Evolutionary conservation across 1,140 invertebrate genomes (phyloP).

Genomic region (Lepidostoma basale): DNA sequence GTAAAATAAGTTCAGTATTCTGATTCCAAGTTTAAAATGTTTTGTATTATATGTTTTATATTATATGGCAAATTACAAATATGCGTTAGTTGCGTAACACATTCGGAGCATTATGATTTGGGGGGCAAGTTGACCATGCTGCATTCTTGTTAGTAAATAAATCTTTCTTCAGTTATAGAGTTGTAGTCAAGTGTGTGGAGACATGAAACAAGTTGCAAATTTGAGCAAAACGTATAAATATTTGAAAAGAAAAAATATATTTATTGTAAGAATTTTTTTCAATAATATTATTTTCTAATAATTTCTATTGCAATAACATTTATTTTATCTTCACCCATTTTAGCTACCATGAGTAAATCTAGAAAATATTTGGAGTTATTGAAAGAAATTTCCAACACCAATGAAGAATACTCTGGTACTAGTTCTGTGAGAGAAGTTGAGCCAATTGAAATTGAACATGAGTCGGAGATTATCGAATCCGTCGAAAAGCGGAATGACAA

Average conservation of each 20-base stretch:
- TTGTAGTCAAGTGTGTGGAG: background rate
- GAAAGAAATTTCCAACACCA: background rate
- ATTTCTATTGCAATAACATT: background rate
- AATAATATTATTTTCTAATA: background rate
- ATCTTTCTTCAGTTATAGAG: background rate
- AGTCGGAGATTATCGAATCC: background rate
- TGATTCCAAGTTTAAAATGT: no score
- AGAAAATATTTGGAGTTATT: background rate
- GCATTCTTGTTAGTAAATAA: background rate
- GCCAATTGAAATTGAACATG: background rate
- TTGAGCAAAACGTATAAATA: background rate
- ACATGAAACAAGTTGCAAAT: background rate
- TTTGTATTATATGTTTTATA: no score
- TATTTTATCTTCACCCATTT: conserved; percentile 6
- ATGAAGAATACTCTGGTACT: conserved; percentile 8
- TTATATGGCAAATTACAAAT: no score
- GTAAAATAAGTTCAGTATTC: background rate
- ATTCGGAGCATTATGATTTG: background rate
- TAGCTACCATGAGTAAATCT: background rate
- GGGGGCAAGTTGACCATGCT: background rate
- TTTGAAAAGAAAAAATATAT: background rate
- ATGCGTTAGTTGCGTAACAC: background rate
- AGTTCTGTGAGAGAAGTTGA: background rate
- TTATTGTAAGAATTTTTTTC: background rate
- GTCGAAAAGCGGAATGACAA: background rate